These are phyloP conservation scores for Malurus cyaneus DNA, from an alignment of 2,113 vertebrate genomes.

Conservation along the genomic window DNA sequence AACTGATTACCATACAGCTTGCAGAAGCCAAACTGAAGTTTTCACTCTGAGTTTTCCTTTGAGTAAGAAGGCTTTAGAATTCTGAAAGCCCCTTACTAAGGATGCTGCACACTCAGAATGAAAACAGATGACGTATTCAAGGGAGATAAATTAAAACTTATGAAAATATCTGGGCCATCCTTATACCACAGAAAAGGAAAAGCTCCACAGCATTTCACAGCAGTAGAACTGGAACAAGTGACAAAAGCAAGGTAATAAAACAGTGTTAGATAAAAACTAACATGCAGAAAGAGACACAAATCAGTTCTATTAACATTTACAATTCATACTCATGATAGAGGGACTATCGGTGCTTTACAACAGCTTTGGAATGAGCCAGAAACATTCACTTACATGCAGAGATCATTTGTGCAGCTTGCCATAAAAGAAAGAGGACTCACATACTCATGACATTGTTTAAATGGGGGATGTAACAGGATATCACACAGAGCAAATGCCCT, in stretches of 20 bases:
- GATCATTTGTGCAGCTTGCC: slow-evolving; percentile 93
- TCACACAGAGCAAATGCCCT: slow-evolving; percentile 80
- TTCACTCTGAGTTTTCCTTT: neutral
- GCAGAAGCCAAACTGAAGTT: neutral
- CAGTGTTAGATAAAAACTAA: neutral
- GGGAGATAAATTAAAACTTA: neutral
- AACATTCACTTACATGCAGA: slow-evolving; percentile 87
- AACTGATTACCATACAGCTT: neutral
- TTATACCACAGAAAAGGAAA: neutral
- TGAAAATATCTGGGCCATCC: neutral
- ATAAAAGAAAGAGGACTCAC: slow-evolving; percentile 91
- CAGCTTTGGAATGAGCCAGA: neutral
- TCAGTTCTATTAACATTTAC: neutral
- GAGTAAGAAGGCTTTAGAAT: neutral
- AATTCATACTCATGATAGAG: neutral
- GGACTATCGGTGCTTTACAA: neutral
- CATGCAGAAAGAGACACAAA: neutral
- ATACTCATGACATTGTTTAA: slow-evolving; percentile 87
- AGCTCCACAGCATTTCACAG: neutral
- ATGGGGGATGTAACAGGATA: slow-evolving; percentile 80
- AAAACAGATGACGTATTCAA: neutral
- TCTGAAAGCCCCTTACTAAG: neutral
- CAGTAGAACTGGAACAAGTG: neutral
- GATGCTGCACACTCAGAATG: neutral
- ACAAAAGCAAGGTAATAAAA: neutral